Evolutionary conservation across 1,140 invertebrate species (phyloP).

Genomic region (Aricia agestis): DNA sequence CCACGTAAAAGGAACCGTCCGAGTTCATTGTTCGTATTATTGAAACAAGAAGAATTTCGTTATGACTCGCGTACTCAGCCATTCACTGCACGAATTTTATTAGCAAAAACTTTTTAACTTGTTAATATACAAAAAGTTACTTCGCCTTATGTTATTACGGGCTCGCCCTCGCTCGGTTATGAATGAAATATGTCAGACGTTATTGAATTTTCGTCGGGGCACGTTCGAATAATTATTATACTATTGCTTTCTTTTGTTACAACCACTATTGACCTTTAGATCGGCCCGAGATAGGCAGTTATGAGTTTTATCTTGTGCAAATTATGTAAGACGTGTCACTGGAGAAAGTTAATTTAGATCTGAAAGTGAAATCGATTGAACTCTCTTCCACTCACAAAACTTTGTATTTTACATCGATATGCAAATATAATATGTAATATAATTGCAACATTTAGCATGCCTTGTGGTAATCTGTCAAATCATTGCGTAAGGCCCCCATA

Average conservation of each 20-base stretch:
- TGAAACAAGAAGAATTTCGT: constrained; percentile 14
- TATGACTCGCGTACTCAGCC: background rate
- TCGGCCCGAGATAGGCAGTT: constrained; percentile 53
- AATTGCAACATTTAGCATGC: background rate
- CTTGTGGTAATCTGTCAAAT: background rate
- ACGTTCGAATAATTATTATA: constrained; percentile 12
- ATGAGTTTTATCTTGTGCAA: constrained; percentile 63
- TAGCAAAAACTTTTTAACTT: constrained; percentile 15
- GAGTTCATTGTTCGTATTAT: constrained; percentile 7
- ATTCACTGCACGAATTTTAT: constrained; percentile 15
- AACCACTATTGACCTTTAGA: constrained; percentile 54
- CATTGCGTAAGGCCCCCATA: too few species aligned
- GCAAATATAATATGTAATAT: background rate
- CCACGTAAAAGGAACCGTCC: background rate
- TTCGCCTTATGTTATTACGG: constrained; percentile 14
- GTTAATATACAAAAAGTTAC: constrained; percentile 9
- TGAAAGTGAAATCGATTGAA: constrained; percentile 76
- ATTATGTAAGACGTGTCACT: constrained; percentile 73
- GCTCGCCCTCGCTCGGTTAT: background rate
- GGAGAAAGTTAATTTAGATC: constrained; percentile 76
- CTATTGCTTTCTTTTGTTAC: background rate
- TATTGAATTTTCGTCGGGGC: constrained; percentile 8
- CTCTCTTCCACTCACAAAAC: constrained; percentile 70
- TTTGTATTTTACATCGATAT: background rate
- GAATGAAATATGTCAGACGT: constrained; percentile 9